Conservation (phyloP, 2,113 vertebrate genomes). For the Ciconia boyciana region DNA sequence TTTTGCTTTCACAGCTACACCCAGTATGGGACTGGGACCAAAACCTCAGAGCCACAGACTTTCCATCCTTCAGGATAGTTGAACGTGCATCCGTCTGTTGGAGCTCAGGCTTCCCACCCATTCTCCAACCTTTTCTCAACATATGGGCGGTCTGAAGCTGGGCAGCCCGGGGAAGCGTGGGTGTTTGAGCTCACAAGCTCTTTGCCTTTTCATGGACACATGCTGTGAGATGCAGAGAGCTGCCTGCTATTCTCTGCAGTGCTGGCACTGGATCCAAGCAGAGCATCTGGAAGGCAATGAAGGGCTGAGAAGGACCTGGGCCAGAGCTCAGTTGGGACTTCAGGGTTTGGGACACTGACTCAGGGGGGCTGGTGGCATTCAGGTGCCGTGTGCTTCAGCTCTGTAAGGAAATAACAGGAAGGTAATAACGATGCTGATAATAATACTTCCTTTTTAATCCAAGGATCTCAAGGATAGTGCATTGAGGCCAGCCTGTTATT, state of each 20-base stretch:
- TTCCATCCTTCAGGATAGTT: neutral
- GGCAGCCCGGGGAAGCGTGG: neutral
- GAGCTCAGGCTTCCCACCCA: neutral
- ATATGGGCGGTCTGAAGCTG: neutral
- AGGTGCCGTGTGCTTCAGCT: neutral
- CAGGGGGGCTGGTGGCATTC: neutral
- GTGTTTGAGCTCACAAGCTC: neutral
- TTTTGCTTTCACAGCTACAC: slow-evolving; percentile 30
- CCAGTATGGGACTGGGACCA: neutral
- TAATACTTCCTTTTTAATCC: neutral
- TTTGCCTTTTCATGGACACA: neutral
- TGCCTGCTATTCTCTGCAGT: accelerated
- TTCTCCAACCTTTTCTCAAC: neutral
- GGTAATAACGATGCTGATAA: neutral
- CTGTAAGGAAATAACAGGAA: neutral
- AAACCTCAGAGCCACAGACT: neutral
- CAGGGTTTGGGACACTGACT: neutral
- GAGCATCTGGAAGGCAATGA: neutral
- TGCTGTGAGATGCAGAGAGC: neutral
- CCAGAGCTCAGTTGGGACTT: neutral
- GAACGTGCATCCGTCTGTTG: accelerated
- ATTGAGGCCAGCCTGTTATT: neutral
- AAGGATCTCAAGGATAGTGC: neutral
- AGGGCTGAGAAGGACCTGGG: neutral
- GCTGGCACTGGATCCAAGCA: neutral